Evolutionary conservation across 1,140 invertebrate genomes (phyloP), one percentile per base, ranked within the genome.

Genomic region (Drosophila orena): DNA sequence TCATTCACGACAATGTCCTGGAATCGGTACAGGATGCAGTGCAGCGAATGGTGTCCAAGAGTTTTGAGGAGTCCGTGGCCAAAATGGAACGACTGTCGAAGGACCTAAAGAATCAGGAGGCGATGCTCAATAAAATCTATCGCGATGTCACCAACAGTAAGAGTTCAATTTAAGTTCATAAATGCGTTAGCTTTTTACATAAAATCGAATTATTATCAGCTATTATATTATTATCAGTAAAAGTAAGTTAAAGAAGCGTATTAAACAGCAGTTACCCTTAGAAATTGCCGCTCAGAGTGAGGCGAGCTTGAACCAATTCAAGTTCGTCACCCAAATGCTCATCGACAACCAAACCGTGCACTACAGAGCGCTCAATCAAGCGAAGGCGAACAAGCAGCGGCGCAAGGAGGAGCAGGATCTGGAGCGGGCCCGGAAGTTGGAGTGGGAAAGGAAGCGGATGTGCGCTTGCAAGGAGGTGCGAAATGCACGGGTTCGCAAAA

Each of bases 311-410:
- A 89, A 89, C 40, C 84, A 88, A 35, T 88, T 88, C 43, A 88
- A 88, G 35, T 88, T 88, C 37, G 34, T 89, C 24, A 78, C 84
- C 6, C 84, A 84, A 40, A 79, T 88, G 84, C 68, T 88, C 1
- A 84, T 89, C n/a, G 77, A 89, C 46, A 89, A 50, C 24, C 79
- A 89, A 46, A 90, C 76, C 0, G 40, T 80, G 15, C 61, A 84
- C 38, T 79, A 77, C 49, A 49, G 62, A 3, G 57, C 70, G 0
- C 38, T 81, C 2, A 77, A 65, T 40, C 62, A 60, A 24, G 49
- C 68, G 15, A 66, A 50, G 8, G 4, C 7, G 0, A 22, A 27
- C 20, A 69, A 37, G 7, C 49, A 55, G 27, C 56, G 56, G 0
- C 38, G 30, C 6, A 37, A 40, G 1, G 66, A 54, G 14, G 50